These are phyloP conservation scores for Pedetes capensis DNA, from an alignment of 2,113 vertebrate genomes.

Conservation along the genomic window DNA sequence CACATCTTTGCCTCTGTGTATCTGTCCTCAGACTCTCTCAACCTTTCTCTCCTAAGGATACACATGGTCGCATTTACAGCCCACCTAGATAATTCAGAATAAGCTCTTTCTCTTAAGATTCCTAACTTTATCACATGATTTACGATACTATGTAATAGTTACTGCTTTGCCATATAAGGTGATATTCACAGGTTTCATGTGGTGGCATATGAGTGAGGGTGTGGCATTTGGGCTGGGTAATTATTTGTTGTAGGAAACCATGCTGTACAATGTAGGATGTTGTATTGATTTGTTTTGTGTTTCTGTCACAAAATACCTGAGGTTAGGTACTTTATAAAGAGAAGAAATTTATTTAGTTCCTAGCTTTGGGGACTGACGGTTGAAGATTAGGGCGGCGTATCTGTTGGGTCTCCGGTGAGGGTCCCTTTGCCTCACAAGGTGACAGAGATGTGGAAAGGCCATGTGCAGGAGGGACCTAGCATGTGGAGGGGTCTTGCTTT, in stretches of 20 bases:
- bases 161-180: neutral
- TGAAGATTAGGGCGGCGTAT: neutral
- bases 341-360: neutral
- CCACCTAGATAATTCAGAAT: neutral
- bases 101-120: neutral
- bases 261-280: neutral
- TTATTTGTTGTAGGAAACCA: neutral
- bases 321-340: neutral
- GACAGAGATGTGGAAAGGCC: neutral
- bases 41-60: neutral
- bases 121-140: neutral
- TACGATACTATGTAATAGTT: neutral
- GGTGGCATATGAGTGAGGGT: neutral
- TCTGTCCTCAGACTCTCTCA: neutral
- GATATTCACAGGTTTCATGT: neutral
- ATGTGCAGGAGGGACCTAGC: neutral
- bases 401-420: neutral
- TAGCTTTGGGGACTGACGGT: neutral
- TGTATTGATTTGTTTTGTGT: neutral
- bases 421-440: neutral
- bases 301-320: neutral
- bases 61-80: neutral
- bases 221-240: neutral
- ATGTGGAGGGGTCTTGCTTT: neutral
- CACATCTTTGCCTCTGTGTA: neutral